Evolutionary conservation across 2,113 vertebrate genomes (phyloP), one percentile per base, ranked within the genome.

Genomic region (Scartelaos histophorus): DNA sequence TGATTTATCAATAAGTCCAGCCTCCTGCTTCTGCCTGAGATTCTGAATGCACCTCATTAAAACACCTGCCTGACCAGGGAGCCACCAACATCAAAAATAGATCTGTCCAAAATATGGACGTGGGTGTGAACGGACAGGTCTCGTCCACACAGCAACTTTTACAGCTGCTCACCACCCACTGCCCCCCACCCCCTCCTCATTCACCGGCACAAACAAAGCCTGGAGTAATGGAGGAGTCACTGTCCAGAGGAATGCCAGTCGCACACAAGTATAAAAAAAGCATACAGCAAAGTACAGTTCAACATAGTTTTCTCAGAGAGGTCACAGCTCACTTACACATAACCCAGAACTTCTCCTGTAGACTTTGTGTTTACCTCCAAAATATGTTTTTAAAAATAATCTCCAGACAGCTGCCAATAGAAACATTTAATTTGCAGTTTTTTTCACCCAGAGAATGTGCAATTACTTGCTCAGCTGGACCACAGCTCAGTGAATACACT

Each of bases 1-100:
- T 93, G 92, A 93, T 94, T 94, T 91, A 94, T 94, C 93, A 91
- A 93, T 93, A 93, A 91, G 88, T 81, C 87, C 88, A 84, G 78
- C 74, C 84, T 92, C 85, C 80, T 51, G 82, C 88, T 77, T 87
- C 87, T 84, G 84, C 85, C 84, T 82, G 79, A 76, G 84, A 89
- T 86, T 86, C 79, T 67, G 76, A 82, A 78, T 53, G 65, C 77
- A 78, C 85, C 88, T 93, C 85, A 89, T 92, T 92, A 93, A 91
- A 91, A 89, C 87, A 91, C 85, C 90, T 88, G 84, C 69, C 84
- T 71, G 58, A 90, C 85, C 84, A 45, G 69, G 82, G 89, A 89
- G 88, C 85, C 85, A 91, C 86, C 21, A 21, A 81, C 91, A 91
- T 92, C 86, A 93, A 92, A 94, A 91, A 92, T 91, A 93, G 81